These are phyloP conservation scores for Otocyon megalotis DNA, from an alignment of 2,113 vertebrate genomes.

Conservation along the genomic window DNA sequence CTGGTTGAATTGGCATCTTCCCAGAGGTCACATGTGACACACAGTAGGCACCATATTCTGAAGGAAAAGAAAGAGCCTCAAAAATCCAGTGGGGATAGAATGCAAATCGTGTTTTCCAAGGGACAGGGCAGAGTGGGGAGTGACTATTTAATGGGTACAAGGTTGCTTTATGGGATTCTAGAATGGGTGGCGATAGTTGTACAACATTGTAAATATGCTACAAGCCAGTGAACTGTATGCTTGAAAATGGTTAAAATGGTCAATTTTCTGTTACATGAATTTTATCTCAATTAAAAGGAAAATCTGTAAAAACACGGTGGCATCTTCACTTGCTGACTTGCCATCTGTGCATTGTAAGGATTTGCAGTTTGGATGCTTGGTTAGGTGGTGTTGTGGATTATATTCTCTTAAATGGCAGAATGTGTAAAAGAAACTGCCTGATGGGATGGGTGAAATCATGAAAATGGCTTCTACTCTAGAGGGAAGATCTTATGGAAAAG, in stretches of 20 bases:
- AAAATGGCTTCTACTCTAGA: neutral
- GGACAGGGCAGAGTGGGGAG: neutral
- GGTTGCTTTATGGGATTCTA: neutral
- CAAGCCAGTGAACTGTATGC: neutral
- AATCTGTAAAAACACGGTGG: neutral
- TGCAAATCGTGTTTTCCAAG: neutral
- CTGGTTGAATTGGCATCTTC: neutral
- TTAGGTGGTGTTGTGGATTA: neutral
- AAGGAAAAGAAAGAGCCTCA: neutral
- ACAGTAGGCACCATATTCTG: neutral
- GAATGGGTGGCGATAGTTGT: neutral
- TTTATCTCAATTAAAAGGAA: slow-evolving; percentile 28
- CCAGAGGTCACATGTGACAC: neutral
- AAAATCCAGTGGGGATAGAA: neutral
- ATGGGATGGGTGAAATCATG: neutral
- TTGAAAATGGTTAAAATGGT: slow-evolving; percentile 33
- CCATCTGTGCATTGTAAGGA: neutral
- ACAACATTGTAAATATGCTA: neutral
- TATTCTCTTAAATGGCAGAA: neutral
- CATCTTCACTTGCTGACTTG: neutral
- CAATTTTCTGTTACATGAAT: neutral
- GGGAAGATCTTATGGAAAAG: neutral
- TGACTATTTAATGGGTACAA: neutral
- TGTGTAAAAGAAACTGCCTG: neutral
- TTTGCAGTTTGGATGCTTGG: neutral